phyloP scores from a whole-genome alignment of 2,797 vertebrate genomes.

The Alectoris magna region DNA sequence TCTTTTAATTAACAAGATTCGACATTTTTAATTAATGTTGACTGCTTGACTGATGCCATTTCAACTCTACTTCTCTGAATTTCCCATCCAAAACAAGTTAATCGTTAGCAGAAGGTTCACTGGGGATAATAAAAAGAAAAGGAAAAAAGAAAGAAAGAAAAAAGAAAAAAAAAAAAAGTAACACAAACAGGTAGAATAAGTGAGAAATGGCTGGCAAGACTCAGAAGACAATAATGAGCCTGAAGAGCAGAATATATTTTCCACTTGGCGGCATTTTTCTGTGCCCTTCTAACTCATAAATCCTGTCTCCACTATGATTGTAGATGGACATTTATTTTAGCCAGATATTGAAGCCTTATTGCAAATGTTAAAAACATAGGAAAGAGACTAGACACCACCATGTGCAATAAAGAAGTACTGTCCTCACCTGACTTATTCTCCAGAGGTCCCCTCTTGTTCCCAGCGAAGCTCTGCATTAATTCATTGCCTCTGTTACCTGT shows the following conservation, averaged over 20 bases:
- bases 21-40: constrained; percentile 16
- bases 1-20: background rate
- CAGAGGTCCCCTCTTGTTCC: background rate
- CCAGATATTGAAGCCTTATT: background rate
- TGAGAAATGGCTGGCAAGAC: background rate
- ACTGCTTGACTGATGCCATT: constrained; percentile 28
- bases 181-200: background rate
- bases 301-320: background rate
- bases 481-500: background rate
- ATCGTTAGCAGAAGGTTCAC: background rate
- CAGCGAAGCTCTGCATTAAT: background rate
- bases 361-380: background rate
- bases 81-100: constrained; percentile 31
- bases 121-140: background rate
- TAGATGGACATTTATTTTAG: background rate
- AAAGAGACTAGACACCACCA: background rate
- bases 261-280: background rate
- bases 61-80: constrained; percentile 10
- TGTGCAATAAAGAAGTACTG: background rate
- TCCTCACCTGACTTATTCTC: background rate
- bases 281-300: background rate
- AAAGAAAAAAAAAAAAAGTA: fast-evolving
- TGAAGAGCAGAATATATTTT: background rate
- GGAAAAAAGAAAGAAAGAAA: too few relatives aligned
- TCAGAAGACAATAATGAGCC: background rate